Conservation (phyloP, 2,113 vertebrate species). For the Gavialis gangeticus region DNA sequence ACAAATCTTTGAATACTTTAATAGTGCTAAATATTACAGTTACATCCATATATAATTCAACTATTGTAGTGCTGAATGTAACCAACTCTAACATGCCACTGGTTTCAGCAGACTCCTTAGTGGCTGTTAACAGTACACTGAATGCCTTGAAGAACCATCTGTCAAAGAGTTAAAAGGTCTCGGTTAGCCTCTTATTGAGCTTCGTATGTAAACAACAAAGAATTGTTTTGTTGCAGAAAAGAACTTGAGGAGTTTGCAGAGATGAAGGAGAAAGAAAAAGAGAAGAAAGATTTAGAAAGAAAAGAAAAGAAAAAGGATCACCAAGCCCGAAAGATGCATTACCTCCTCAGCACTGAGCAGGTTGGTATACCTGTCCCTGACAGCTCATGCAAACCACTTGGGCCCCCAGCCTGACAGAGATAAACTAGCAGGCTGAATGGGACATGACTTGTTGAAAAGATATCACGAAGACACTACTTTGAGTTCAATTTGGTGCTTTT, state of each 20-base stretch:
- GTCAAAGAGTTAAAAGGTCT: conserved; percentile 10
- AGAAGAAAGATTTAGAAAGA: conserved; percentile 76
- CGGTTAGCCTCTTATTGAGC: rapidly evolving
- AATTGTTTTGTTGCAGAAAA: conserved; percentile 78
- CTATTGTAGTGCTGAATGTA: neutral
- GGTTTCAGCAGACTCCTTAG: neutral
- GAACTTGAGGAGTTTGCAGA: conserved; percentile 85
- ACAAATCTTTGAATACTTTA: neutral
- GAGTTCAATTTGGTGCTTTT: conserved; percentile 79
- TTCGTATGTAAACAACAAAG: neutral
- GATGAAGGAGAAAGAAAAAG: conserved; percentile 81
- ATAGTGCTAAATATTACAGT: neutral
- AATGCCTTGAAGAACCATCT: neutral
- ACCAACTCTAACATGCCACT: neutral
- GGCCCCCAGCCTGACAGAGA: conserved; percentile 80
- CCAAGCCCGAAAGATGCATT: conserved; percentile 89
- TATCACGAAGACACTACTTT: conserved; percentile 82
- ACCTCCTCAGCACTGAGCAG: conserved; percentile 95
- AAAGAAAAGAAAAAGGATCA: conserved; percentile 81
- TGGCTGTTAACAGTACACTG: neutral
- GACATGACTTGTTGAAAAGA: conserved; percentile 87
- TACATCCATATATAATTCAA: neutral
- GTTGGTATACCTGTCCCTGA: conserved; percentile 83
- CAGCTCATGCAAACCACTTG: conserved; percentile 77
- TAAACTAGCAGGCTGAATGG: conserved; percentile 82